A percentile compares a stretch with the other conserved stretches of the same genome.
Evolutionary conservation across 2,888 invertebrate genomes (phyloP).

Genomic region (Oscheius sp.): DNA sequence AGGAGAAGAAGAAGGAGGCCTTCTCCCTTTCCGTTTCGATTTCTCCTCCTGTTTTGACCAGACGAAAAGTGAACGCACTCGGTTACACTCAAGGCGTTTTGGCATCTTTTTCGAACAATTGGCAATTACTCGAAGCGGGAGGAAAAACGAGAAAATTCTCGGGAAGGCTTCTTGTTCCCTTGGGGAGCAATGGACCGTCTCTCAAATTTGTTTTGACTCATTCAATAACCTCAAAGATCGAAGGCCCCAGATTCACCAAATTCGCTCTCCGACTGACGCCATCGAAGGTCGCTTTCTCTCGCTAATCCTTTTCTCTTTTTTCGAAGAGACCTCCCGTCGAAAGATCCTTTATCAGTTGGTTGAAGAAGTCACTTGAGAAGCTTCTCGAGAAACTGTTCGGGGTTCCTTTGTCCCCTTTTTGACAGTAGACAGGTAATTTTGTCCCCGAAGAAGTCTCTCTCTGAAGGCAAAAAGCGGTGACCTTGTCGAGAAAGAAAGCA

Average conservation of each 20-base stretch:
- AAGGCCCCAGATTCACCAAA: slow-evolving; percentile 1
- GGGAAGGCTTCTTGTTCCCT: not conserved
- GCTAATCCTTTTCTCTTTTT: not conserved
- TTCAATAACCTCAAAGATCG: slow-evolving; percentile 23
- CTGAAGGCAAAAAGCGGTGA: not conserved
- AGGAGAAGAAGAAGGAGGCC: not conserved
- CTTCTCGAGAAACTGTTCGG: not conserved
- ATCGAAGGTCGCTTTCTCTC: not conserved
- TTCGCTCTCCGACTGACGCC: not conserved
- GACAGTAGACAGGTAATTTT: not conserved
- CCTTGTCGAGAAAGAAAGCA: not conserved
- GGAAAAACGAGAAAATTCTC: not conserved
- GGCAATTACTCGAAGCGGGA: not conserved
- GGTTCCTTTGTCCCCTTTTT: not conserved
- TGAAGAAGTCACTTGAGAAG: not conserved
- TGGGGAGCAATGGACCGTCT: not conserved
- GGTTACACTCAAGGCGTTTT: slow-evolving; percentile 13
- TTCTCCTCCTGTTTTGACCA: not conserved
- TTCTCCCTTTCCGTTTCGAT: not conserved
- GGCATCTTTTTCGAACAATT: slow-evolving; percentile 2
- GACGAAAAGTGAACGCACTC: not conserved
- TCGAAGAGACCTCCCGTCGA: not conserved
- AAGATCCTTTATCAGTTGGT: not conserved
- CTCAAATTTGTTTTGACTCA: slow-evolving; percentile 15
- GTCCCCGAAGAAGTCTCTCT: not conserved